phyloP scores from a whole-genome alignment of 2,888 invertebrate genomes.

The Eucera pruinosa region DNA sequence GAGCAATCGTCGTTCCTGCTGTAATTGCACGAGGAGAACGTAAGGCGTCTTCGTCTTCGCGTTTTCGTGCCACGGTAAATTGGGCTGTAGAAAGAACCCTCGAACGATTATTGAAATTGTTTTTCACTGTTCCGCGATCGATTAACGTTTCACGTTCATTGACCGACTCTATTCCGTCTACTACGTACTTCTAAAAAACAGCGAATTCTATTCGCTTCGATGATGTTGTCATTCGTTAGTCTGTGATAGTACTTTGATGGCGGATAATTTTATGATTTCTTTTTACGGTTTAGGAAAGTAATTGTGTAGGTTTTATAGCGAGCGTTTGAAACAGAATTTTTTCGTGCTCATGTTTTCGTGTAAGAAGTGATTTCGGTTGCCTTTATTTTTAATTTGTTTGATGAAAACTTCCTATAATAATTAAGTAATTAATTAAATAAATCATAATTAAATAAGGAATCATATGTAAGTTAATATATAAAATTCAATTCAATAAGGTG shows the following conservation, averaged over 20 bases:
- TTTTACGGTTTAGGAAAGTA: too few species aligned
- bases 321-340: too few species aligned
- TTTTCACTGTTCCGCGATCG: conserved; percentile 16
- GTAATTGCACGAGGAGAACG: conserved; percentile 55
- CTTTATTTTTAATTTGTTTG: too few species aligned
- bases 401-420: too few species aligned
- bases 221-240: conserved; percentile 2
- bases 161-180: not conserved
- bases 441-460: too few species aligned
- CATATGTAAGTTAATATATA: too few species aligned
- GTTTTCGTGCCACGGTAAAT: conserved; percentile 42
- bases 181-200: not conserved
- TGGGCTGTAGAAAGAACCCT: conserved; percentile 18
- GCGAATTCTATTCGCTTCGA: not conserved
- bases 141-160: conserved; percentile 20
- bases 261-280: too few species aligned
- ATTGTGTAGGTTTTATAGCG: too few species aligned
- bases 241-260: not conserved
- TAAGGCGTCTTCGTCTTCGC: conserved; percentile 11
- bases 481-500: too few species aligned
- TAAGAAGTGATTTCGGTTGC: too few species aligned
- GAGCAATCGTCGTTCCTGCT: conserved; percentile 55
- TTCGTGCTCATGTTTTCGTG: too few species aligned
- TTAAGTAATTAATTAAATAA: too few species aligned
- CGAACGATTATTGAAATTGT: conserved; percentile 28